Evolutionary conservation across 1,140 invertebrate genomes (phyloP), one percentile per base, ranked within the genome.

Genomic region (Ditylenchus dipsaci): DNA sequence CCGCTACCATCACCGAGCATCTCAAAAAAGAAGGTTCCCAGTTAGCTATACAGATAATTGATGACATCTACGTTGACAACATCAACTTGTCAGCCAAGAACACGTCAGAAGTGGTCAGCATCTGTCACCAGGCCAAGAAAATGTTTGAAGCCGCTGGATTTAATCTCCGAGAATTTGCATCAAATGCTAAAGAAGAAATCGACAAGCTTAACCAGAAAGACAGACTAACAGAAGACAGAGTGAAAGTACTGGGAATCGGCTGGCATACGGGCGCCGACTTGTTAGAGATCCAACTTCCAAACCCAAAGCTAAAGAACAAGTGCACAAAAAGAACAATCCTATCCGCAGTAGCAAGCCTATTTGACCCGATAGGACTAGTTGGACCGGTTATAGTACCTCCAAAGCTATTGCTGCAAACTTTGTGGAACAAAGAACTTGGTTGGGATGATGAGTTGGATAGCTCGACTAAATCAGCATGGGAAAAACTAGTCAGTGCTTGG

Each of bases 61-160:
- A 75, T 8, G 57, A 71, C 26, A 76, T 42, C 0, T 71, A 71
- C 26, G 70, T 75, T 0, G 69, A 70, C 26, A 70, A 70, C 26
- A 49, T 69, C 1, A 13, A 74, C 19, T 17, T 71, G 1, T 1
- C 26, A 0, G 13, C 21, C 1, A 62, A 71, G 7, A 26, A 26
- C 1, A 27, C 11, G 9, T 26, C 65, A 42, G 27, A 74, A 42
- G 33, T 43, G 1, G 13, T 5, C 0, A 8, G 56, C 1, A 30
- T 11, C 3, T 71, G 27, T 33, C 29, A 15, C 5, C 15, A 75
- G 21, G 15, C 56, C 7, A 71, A 75, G 38, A 26, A 47, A 38
- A 73, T 71, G 0, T 67, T 71, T 27, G 26, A n/a, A 15, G 26
- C 11, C 43, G 69, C 72, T 1, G 27, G 33, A 5, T 45, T 71